Evolutionary conservation across 1,140 invertebrate species (phyloP), one percentile per base, ranked within the genome.

Genomic region (Goniozus legneri): DNA sequence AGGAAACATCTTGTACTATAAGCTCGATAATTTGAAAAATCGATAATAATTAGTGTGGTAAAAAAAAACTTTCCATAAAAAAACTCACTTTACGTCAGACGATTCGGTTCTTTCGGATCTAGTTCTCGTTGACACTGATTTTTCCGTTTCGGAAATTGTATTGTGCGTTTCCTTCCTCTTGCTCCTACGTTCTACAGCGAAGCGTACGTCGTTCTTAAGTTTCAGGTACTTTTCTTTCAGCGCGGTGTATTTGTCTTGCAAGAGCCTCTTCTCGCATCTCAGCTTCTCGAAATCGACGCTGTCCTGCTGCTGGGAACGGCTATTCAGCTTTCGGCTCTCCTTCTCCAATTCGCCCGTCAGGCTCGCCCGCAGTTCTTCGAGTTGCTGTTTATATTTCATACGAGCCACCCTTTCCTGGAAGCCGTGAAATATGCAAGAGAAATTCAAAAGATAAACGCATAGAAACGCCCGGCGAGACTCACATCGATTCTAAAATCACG

Each of bases 221-320:
- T 86, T 77, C 12, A 86, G 77, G 58, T 91, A 89, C 63, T 91
- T 89, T 56, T 89, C 87, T 66, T 89, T 89, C 14, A 91, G 71
- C 42, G 83, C 87, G n/a, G 80, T 78, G 60, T 89, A 91, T 60
- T 89, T 89, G 55, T 89, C 87, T 51, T 85, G 81, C 0, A 89
- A 54, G 13, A 87, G 63, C 2, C 85, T 77, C 54, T 87, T 88
- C 59, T 88, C 85, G 56, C 84, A 85, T 2, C 84, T 76, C 31
- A 86, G 64, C 56, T 86, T 85, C 52, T 86, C 84, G 54, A 77
- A 84, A 22, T 50, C 79, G 46, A 50, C 75, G 52, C 54, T 82
- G 62, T 69, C 83, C 70, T 51, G 76, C 51, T 47, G 63, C 41
- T 49, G 54, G 47, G 38, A 70, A 30, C 48, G 76, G 18, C 61